Conservation (phyloP, 2,113 vertebrate genomes). For the Spheniscus mendiculus region DNA sequence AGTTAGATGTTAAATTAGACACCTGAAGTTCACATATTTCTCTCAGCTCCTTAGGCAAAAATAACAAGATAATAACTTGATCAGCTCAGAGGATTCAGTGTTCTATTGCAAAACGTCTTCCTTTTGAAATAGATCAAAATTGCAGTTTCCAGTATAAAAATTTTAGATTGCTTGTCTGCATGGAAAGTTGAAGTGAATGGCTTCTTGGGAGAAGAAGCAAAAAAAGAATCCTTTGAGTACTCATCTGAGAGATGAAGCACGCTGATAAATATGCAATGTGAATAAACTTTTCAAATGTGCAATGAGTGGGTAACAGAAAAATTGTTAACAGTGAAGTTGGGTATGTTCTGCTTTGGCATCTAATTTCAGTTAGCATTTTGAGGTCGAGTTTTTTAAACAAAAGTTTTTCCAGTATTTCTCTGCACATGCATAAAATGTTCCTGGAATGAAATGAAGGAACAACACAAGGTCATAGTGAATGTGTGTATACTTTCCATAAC, state of each 20-base stretch:
- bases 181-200: constrained; percentile 7
- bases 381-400: neutral
- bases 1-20: constrained; percentile 78
- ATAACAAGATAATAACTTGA: constrained; percentile 74
- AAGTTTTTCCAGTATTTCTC: neutral
- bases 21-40: constrained; percentile 73
- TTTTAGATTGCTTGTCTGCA: neutral
- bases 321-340: neutral
- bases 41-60: constrained; percentile 75
- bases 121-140: constrained; percentile 65
- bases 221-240: neutral
- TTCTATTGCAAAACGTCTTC: constrained; percentile 37
- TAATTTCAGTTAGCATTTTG: neutral
- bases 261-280: neutral
- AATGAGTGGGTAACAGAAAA: neutral
- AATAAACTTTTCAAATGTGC: constrained; percentile 1
- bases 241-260: neutral
- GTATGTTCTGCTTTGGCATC: neutral
- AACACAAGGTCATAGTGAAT: neutral
- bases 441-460: neutral
- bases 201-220: constrained; percentile 9
- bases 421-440: neutral
- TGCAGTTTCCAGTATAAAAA: constrained; percentile 41
- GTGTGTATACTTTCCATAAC: neutral
- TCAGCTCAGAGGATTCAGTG: constrained; percentile 49